These are phyloP conservation scores for Loriculus beryllinus DNA, from an alignment of 2,797 vertebrate genomes.

Conservation along the genomic window DNA sequence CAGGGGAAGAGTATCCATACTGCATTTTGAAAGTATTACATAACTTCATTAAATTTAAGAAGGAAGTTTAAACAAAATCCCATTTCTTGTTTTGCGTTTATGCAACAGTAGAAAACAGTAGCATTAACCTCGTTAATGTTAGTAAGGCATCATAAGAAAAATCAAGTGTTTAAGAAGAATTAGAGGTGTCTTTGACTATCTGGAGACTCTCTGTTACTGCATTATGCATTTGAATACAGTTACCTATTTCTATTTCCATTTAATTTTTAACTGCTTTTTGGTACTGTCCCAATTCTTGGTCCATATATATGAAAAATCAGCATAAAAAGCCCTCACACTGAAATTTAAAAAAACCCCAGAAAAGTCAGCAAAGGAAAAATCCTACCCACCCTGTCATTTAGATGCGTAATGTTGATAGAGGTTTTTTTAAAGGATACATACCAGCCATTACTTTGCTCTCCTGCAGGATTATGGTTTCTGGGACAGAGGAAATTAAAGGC, in stretches of 20 bases:
- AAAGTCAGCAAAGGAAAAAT: background rate
- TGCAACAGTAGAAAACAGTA: background rate
- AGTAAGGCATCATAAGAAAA: background rate
- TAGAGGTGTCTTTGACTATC: background rate
- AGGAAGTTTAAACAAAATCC: background rate
- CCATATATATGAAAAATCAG: background rate
- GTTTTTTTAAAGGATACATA: constrained; percentile 20
- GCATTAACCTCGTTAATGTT: background rate
- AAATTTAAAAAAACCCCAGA: background rate
- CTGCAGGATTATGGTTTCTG: constrained; percentile 58
- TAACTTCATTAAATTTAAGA: background rate
- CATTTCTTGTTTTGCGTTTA: background rate
- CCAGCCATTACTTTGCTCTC: constrained; percentile 30
- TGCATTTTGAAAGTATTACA: background rate
- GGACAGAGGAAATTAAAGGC: constrained; percentile 72
- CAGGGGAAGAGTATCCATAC: background rate
- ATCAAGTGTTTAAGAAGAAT: background rate
- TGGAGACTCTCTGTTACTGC: background rate
- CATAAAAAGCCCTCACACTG: background rate
- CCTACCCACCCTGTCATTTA: constrained; percentile 12
- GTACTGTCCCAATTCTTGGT: background rate
- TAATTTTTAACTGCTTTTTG: background rate
- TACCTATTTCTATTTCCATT: background rate
- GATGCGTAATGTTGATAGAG: background rate
- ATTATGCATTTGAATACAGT: background rate